These are phyloP conservation scores for Psix sp. DNA, from an alignment of 1,140 invertebrate species.

Conservation along the genomic window DNA sequence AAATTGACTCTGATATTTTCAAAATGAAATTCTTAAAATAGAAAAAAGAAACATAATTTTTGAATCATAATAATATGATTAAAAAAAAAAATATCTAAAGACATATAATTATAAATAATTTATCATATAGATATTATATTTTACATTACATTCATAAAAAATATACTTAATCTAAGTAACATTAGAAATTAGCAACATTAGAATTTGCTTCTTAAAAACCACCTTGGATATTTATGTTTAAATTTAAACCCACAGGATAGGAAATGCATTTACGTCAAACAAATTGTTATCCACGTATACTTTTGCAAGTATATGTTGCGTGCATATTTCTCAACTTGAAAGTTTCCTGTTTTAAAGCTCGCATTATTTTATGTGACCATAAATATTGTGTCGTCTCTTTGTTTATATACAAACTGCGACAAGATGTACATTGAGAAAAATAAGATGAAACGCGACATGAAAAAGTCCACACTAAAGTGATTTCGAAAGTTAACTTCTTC, in stretches of 20 bases:
- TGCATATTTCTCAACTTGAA: conserved; percentile 36
- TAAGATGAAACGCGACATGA: conserved; percentile 28
- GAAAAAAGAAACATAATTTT: no score
- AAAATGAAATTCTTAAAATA: no score
- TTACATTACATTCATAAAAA: no score
- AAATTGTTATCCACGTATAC: conserved; percentile 32
- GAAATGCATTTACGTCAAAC: conserved; percentile 24
- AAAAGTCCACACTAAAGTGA: conserved; percentile 18
- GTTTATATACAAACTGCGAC: conserved; percentile 39
- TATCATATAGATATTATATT: no score
- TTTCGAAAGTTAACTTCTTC: conserved; percentile 1
- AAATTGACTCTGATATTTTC: no score
- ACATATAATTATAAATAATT: no score
- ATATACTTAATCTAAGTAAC: no score
- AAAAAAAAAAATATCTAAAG: no score
- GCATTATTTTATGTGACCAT: conserved; percentile 36
- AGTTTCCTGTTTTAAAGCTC: conserved; percentile 39
- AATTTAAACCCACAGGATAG: conserved; percentile 17
- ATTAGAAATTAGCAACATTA: no score
- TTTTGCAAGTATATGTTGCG: conserved; percentile 9
- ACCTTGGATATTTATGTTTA: conserved; percentile 1
- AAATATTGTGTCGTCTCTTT: conserved; percentile 39
- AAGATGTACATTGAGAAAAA: conserved; percentile 48
- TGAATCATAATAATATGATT: no score
- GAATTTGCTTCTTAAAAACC: no score